Evolutionary conservation across 2,888 invertebrate species (phyloP).

Genomic region (Zootermopsis nevadensis): DNA sequence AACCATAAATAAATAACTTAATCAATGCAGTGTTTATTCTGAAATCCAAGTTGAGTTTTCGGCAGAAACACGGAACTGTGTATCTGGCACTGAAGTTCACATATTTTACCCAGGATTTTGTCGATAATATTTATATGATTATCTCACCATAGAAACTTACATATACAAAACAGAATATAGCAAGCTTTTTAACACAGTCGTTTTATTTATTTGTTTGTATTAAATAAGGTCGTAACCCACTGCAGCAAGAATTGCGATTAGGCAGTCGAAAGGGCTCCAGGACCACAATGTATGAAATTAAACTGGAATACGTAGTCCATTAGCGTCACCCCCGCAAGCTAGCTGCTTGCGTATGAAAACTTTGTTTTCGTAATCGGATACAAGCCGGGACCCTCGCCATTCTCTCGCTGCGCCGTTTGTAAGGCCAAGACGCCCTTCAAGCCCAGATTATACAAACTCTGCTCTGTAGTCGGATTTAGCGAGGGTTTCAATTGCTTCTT

Average conservation of each 20-base stretch:
- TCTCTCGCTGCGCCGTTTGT: background rate
- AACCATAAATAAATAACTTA: too few species aligned
- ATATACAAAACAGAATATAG: too few species aligned
- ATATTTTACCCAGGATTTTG: too few species aligned
- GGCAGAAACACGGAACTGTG: too few species aligned
- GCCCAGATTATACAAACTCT: slow-evolving; percentile 3
- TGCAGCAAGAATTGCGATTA: background rate
- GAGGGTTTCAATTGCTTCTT: background rate
- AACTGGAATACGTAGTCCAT: slow-evolving; percentile 46
- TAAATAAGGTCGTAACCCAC: background rate
- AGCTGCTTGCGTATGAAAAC: slow-evolving; percentile 22
- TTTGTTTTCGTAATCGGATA: slow-evolving; percentile 37
- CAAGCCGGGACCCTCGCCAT: background rate
- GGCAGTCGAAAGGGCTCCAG: background rate
- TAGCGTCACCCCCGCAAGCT: slow-evolving; percentile 13
- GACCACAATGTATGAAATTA: slow-evolving; percentile 39
- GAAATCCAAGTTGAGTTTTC: too few species aligned
- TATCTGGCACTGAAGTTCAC: too few species aligned
- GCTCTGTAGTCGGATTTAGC: slow-evolving; percentile 7
- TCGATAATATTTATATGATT: too few species aligned
- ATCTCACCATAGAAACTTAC: too few species aligned
- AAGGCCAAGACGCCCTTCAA: background rate
- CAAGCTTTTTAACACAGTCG: too few species aligned
- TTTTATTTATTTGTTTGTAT: too few species aligned
- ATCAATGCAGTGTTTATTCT: too few species aligned